Conservation (phyloP, 2,113 vertebrate genomes). For the Chelonoidis abingdonii region DNA sequence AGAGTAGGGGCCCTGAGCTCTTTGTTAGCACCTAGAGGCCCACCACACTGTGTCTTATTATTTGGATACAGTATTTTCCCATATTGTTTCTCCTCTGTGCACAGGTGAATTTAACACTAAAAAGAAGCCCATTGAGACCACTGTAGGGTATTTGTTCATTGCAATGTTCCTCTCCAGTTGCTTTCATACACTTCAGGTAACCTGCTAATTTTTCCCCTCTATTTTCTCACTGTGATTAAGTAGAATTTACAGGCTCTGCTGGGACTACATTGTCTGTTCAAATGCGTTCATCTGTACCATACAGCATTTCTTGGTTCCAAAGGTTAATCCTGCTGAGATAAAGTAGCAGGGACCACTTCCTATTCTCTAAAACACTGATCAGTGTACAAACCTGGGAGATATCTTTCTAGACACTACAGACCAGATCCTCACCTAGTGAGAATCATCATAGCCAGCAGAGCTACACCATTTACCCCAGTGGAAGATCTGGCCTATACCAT, state of each 20-base stretch:
- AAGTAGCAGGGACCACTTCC: not conserved
- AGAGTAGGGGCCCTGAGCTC: not conserved
- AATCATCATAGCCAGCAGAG: not conserved
- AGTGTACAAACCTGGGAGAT: not conserved
- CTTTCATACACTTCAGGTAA: not conserved
- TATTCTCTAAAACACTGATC: not conserved
- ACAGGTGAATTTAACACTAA: not conserved
- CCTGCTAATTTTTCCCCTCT: not conserved
- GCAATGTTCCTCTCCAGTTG: not conserved
- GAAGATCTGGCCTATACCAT: not conserved
- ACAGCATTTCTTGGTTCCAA: not conserved
- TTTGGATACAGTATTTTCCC: not conserved
- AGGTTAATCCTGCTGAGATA: not conserved
- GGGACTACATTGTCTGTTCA: not conserved
- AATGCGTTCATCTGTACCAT: not conserved
- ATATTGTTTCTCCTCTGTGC: not conserved
- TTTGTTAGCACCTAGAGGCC: not conserved
- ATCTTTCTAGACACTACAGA: not conserved
- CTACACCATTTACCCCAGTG: not conserved
- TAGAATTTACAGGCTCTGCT: not conserved
- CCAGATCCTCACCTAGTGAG: not conserved
- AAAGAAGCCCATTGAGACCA: not conserved
- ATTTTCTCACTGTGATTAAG: not conserved
- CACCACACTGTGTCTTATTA: not conserved
- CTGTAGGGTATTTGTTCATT: not conserved